A percentile compares a stretch with the other conserved stretches of the same genome.
These are phyloP conservation scores for Balaeniceps rex DNA, from an alignment of 2,113 vertebrate genomes.

Conservation along the genomic window DNA sequence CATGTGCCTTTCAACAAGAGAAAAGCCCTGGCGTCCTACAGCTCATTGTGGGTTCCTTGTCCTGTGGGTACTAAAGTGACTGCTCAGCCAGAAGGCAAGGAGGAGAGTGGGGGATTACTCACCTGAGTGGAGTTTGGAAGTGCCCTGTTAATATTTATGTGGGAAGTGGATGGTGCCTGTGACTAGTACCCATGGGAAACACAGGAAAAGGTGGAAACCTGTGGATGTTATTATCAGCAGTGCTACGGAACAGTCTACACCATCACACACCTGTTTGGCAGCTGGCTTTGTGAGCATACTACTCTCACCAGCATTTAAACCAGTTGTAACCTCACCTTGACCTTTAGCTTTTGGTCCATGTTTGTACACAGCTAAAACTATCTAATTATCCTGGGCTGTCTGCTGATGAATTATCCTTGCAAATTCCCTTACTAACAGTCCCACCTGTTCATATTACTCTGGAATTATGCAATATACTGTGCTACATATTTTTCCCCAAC, in stretches of 20 bases:
- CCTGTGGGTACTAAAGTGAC: not conserved
- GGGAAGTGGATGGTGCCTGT: not conserved
- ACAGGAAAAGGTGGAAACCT: not conserved
- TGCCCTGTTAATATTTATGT: not conserved
- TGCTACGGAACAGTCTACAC: not conserved
- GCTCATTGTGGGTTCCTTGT: not conserved
- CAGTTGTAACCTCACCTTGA: not conserved
- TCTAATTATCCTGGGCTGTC: not conserved
- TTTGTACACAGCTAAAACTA: not conserved
- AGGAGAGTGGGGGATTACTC: not conserved
- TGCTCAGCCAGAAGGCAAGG: not conserved
- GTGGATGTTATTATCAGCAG: not conserved
- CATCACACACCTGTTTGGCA: not conserved
- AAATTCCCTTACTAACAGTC: not conserved
- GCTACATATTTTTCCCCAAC: not conserved
- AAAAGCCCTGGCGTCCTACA: not conserved
- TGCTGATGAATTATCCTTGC: not conserved
- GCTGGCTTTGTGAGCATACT: not conserved
- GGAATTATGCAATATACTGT: not conserved
- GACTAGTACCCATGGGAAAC: not conserved
- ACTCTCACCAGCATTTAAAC: not conserved
- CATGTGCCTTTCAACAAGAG: not conserved
- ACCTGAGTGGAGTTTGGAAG: not conserved
- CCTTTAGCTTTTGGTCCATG: not conserved
- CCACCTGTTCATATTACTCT: not conserved